These are phyloP conservation scores for Pimpla rufipes DNA, from an alignment of 2,888 invertebrate genomes.

Conservation along the genomic window DNA sequence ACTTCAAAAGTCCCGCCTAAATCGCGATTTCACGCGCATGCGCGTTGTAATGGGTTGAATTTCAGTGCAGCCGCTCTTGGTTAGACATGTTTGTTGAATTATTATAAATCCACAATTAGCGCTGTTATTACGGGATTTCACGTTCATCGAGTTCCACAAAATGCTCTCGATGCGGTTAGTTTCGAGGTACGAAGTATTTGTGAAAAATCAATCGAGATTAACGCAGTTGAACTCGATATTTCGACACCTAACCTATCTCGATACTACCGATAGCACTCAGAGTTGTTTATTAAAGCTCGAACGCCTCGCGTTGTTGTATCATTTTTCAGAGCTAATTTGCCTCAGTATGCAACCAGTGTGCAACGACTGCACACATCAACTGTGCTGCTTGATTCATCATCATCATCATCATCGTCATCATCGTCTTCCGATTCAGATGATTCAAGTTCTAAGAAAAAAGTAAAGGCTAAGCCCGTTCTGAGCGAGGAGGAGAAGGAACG, in stretches of 20 bases:
- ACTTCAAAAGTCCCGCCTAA: too few relatives aligned
- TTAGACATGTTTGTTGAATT: slow-evolving; percentile 37
- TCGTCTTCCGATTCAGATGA: slow-evolving; percentile 74
- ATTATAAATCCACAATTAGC: slow-evolving; percentile 19
- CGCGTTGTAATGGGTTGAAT: slow-evolving; percentile 3
- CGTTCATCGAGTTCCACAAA: slow-evolving; percentile 1
- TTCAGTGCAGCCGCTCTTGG: not conserved
- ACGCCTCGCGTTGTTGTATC: not conserved
- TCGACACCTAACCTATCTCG: slow-evolving; percentile 45
- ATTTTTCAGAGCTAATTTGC: slow-evolving; percentile 68
- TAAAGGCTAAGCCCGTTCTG: slow-evolving; percentile 5
- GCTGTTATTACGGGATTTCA: slow-evolving; percentile 19
- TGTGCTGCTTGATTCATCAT: slow-evolving; percentile 68
- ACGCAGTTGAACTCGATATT: slow-evolving; percentile 7
- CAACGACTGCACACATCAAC: slow-evolving; percentile 69
- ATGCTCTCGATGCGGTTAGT: slow-evolving; percentile 65
- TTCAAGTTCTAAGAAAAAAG: slow-evolving; percentile 23
- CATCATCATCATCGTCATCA: slow-evolving; percentile 71
- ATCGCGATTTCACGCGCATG: not conserved
- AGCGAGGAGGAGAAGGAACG: slow-evolving; percentile 57
- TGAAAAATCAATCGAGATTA: slow-evolving; percentile 5
- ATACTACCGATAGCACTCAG: not conserved
- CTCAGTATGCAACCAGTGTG: slow-evolving; percentile 56
- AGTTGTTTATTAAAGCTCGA: not conserved
- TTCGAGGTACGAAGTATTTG: slow-evolving; percentile 46